Conservation (phyloP, 2,797 vertebrate genomes). For the Alauda arvensis region DNA sequence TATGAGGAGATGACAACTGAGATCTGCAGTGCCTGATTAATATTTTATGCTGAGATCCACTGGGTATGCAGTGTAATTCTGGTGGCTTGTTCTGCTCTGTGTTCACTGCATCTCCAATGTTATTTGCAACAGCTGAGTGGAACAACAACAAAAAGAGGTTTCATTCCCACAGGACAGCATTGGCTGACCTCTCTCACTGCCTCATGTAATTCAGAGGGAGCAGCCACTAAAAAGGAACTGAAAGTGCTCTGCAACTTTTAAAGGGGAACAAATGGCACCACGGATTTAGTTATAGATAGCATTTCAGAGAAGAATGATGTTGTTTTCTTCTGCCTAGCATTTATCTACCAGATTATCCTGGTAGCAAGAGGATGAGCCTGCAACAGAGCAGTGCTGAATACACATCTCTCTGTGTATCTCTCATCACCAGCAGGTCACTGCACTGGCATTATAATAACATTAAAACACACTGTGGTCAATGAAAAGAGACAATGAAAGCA, state of each 20-base stretch:
- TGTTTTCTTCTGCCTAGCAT: neutral
- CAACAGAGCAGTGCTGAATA: neutral
- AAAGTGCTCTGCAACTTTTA: slow-evolving; percentile 17
- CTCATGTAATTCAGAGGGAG: slow-evolving; percentile 28
- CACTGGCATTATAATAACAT: neutral
- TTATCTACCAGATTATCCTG: neutral
- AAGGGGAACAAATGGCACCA: neutral
- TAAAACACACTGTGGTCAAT: neutral
- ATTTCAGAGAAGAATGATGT: neutral
- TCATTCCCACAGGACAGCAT: neutral
- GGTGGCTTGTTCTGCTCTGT: slow-evolving; percentile 43
- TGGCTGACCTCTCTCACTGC: slow-evolving; percentile 19
- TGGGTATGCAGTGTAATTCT: slow-evolving; percentile 59
- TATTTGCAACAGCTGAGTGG: slow-evolving; percentile 21
- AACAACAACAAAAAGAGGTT: slow-evolving; percentile 18
- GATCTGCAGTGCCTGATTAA: slow-evolving; percentile 73
- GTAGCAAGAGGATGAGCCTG: neutral
- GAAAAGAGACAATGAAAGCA: neutral
- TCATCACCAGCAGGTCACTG: neutral
- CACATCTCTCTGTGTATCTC: neutral
- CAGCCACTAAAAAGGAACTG: neutral
- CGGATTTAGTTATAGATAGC: slow-evolving; percentile 39
- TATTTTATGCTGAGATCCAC: slow-evolving; percentile 72
- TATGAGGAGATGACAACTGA: slow-evolving; percentile 51
- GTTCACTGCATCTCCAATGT: slow-evolving; percentile 19